Percentiles rank a stretch among this genome's conserved stretches.
Conservation (phyloP, 2,888 invertebrate genomes). For the Drosophila acutilabella region DNA sequence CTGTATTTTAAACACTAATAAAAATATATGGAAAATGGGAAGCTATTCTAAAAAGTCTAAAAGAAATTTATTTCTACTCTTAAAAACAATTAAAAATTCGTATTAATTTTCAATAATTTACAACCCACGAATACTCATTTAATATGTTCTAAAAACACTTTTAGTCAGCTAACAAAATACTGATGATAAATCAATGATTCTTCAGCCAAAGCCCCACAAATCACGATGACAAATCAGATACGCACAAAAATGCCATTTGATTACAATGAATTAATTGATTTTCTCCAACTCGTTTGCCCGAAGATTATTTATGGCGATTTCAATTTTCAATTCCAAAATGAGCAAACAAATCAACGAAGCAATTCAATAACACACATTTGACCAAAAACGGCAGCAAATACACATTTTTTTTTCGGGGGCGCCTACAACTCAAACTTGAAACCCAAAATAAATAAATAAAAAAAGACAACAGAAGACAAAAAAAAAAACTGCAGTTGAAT, state of each 20-base stretch:
- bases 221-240: slow-evolving; percentile 24
- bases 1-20: too few relatives aligned
- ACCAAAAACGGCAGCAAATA: slow-evolving; percentile 67
- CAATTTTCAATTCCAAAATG: slow-evolving; percentile 45
- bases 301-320: slow-evolving; percentile 68
- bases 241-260: slow-evolving; percentile 36
- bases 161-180: too few relatives aligned
- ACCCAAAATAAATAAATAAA: slow-evolving; percentile 16
- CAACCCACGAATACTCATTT: too few relatives aligned
- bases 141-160: too few relatives aligned
- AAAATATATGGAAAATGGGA: too few relatives aligned
- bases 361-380: slow-evolving; percentile 62
- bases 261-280: slow-evolving; percentile 72
- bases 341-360: slow-evolving; percentile 8
- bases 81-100: too few relatives aligned
- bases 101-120: too few relatives aligned
- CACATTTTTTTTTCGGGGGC: slow-evolving; percentile 37
- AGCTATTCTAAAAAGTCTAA: too few relatives aligned
- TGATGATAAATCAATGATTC: slow-evolving; percentile 20
- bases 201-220: background rate
- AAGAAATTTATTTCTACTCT: too few relatives aligned
- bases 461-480: slow-evolving; percentile 6
- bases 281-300: slow-evolving; percentile 44
- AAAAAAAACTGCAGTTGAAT: slow-evolving; percentile 46
- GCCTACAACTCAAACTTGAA: slow-evolving; percentile 43